A percentile compares a stretch with the other conserved stretches of the same genome.
Evolutionary conservation across 2,113 vertebrate species (phyloP).

Genomic region (Semnopithecus entellus): DNA sequence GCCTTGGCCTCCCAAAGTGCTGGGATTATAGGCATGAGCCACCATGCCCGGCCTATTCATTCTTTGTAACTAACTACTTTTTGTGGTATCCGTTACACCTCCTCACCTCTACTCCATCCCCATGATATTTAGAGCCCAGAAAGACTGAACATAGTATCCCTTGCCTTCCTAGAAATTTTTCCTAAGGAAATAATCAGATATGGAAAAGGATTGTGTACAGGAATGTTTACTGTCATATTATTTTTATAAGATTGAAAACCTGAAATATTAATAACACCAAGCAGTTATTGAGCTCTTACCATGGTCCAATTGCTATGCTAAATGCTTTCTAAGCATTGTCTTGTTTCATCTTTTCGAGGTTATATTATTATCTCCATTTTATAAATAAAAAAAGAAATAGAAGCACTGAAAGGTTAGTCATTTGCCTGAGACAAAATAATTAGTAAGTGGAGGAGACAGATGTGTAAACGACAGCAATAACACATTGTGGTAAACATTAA

Average conservation of each 20-base stretch:
- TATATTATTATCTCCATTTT: neutral
- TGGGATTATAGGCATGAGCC: no score
- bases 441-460: neutral
- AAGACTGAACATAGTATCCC: neutral
- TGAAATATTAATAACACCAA: neutral
- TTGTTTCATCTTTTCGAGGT: constrained; percentile 28
- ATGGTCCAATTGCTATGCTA: neutral
- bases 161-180: neutral
- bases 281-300: neutral
- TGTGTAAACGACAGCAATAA: neutral
- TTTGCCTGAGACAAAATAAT: constrained; percentile 17
- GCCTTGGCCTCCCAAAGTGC: no score
- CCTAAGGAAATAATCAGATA: constrained; percentile 1
- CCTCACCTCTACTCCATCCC: neutral
- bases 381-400: constrained; percentile 6
- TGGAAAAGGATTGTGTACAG: neutral
- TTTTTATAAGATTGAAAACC: neutral
- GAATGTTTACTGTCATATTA: neutral
- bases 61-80: no score
- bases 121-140: neutral
- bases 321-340: neutral
- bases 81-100: neutral
- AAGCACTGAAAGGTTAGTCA: constrained; percentile 15
- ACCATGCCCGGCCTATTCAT: no score
- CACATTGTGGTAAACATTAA: neutral